Evolutionary conservation across 2,113 vertebrate genomes (phyloP), one percentile per base, ranked within the genome.

Genomic region (Rhinogobius similis): DNA sequence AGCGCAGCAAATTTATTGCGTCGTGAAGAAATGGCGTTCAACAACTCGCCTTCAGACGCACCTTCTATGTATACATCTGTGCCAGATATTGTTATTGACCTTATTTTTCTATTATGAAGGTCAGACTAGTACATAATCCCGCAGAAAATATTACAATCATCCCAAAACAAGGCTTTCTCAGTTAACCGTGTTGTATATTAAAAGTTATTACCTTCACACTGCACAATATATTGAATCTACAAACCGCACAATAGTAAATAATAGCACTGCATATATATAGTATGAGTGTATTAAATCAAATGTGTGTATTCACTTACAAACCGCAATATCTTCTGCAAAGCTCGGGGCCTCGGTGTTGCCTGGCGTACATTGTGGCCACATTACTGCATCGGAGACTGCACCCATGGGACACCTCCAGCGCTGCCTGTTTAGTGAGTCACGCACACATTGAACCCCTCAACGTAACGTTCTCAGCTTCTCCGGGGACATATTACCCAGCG

Each of bases 381-480:
- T 65, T 55, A 29, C 48, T 0, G 6, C 82, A 76, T 77, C 71
- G 72, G 68, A 76, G 73, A 70, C 61, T 53, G 79, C 66, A 70
- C 68, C 63, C 73, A n/a, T 14, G 74, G 82, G 72, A 76, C 65
- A 66, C 66, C 75, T 56, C 14, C 41, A 67, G 66, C 46, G 32
- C 27, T 63, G 56, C 59, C 50, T 62, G 58, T 64, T 77, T 66
- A 71, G 70, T 38, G 65, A 75, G 65, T 75, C 59, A 64, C 48
- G 36, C 67, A 66, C 58, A 72, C 59, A 81, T 62, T 72, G 75
- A 89, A 78, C 68, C 44, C 66, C 61, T 81, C 55, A 66, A 7
- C 2, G 61, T 77, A 67, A 84, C 70, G 70, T 70, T 72, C 76
- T 69, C 56, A 62, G 32, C 63, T 59, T 63, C 72, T 78, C 53